phyloP scores from a whole-genome alignment of 1,140 invertebrate genomes.

The Drosophila ohnishii region DNA sequence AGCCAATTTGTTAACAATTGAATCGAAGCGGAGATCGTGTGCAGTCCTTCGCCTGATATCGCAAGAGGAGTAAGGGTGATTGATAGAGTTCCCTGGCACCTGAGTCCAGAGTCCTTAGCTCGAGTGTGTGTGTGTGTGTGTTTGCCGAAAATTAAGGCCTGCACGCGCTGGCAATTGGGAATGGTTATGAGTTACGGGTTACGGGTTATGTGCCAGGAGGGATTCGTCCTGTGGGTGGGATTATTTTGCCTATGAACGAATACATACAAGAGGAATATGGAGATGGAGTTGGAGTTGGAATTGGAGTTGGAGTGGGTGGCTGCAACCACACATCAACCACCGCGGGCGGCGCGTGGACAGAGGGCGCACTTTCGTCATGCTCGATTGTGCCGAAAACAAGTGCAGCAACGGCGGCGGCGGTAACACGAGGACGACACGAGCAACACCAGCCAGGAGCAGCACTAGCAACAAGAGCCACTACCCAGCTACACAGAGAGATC shows the following conservation, averaged over 20 bases:
- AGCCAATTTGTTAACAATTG: slow-evolving; percentile 48
- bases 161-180: slow-evolving; percentile 56
- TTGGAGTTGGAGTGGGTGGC: slow-evolving; percentile 8
- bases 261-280: not conserved
- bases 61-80: slow-evolving; percentile 19
- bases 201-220: slow-evolving; percentile 25
- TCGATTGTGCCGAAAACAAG: slow-evolving; percentile 80
- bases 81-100: slow-evolving; percentile 50
- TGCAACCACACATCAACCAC: slow-evolving; percentile 60
- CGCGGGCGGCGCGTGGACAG: slow-evolving; percentile 67
- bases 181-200: slow-evolving; percentile 39
- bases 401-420: slow-evolving; percentile 32
- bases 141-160: slow-evolving; percentile 72
- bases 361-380: slow-evolving; percentile 73
- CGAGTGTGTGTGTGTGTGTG: slow-evolving; percentile 26
- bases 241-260: slow-evolving; percentile 16
- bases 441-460: slow-evolving; percentile 27
- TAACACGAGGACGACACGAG: slow-evolving; percentile 19
- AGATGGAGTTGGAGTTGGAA: not conserved
- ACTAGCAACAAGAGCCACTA: slow-evolving; percentile 10
- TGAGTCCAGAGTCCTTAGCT: slow-evolving; percentile 44
- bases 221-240: slow-evolving; percentile 3
- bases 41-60: slow-evolving; percentile 7
- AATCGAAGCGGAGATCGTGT: slow-evolving; percentile 36
- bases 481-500: not conserved